These are phyloP conservation scores for Aporrectodea caliginosa DNA, from an alignment of 1,140 invertebrate species.

Conservation along the genomic window DNA sequence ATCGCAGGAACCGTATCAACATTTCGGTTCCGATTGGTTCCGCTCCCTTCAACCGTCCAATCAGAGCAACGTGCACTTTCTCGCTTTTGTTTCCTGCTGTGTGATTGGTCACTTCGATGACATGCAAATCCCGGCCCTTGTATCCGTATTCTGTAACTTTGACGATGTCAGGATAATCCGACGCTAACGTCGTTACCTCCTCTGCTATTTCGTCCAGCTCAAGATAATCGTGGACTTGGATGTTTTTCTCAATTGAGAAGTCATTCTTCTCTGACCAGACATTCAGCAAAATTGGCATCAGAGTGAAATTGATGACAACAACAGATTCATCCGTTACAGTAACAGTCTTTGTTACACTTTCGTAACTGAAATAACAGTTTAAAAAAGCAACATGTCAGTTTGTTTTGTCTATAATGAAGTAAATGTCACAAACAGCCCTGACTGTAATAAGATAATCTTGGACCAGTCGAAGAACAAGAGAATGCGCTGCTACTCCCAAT, in stretches of 20 bases:
- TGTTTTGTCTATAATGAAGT: too few species aligned
- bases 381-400: too few species aligned
- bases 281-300: conserved; percentile 48
- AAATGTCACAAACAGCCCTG: too few species aligned
- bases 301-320: conserved; percentile 10
- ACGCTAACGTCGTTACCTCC: conserved; percentile 65
- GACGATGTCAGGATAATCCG: conserved; percentile 59
- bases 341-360: conserved; percentile 2
- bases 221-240: conserved; percentile 42
- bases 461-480: too few species aligned
- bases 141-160: conserved; percentile 10
- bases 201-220: conserved; percentile 60
- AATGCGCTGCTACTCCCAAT: too few species aligned
- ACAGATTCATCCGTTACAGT: conserved; percentile 13
- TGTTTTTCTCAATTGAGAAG: conserved; percentile 63
- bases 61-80: conserved; percentile 65
- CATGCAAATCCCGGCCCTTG: background rate
- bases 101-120: conserved; percentile 15
- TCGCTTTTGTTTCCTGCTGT: conserved; percentile 21
- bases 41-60: conserved; percentile 78
- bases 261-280: conserved; percentile 76
- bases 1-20: conserved; percentile 72
- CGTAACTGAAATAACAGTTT: conserved; percentile 20
- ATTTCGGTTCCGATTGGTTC: conserved; percentile 81
- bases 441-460: too few species aligned